Evolutionary conservation across 2,888 invertebrate species (phyloP).

Genomic region (Magallana nippona): DNA sequence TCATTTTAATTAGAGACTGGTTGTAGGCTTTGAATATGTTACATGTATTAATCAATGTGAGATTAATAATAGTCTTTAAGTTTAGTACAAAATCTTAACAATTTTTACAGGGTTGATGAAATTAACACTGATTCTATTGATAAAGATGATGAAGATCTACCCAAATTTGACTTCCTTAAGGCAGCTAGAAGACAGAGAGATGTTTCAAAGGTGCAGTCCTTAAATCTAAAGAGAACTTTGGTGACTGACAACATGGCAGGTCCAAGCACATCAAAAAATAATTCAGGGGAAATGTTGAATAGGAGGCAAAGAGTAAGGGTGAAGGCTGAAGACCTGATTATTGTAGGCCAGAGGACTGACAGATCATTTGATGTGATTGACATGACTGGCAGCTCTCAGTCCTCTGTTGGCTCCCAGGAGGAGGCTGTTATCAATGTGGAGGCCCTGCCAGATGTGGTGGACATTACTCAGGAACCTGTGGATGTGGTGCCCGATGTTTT

Average conservation of each 20-base stretch:
- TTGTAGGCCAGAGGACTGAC: background rate
- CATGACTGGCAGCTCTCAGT: conserved; percentile 19
- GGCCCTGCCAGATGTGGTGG: background rate
- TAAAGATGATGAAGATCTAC: conserved; percentile 4
- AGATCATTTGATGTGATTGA: background rate
- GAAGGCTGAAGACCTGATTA: background rate
- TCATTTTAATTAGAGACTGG: too few species aligned
- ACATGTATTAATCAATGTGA: too few species aligned
- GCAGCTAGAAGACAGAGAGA: background rate
- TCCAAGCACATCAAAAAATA: background rate
- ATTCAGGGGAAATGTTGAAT: background rate
- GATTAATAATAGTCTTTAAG: too few species aligned
- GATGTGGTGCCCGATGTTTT: background rate
- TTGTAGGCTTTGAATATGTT: too few species aligned
- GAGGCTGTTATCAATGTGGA: background rate
- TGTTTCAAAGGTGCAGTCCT: background rate
- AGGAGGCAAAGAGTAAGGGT: background rate
- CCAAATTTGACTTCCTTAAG: background rate
- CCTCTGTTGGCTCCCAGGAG: background rate
- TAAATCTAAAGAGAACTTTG: background rate
- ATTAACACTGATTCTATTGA: background rate
- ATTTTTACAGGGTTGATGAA: background rate
- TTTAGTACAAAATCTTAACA: too few species aligned
- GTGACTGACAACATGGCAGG: background rate
- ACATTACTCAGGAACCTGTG: background rate